Percentiles rank a stretch among this genome's conserved stretches.
These are phyloP conservation scores for Acyrthosiphon pisum DNA, from an alignment of 1,140 invertebrate genomes.

Conservation along the genomic window DNA sequence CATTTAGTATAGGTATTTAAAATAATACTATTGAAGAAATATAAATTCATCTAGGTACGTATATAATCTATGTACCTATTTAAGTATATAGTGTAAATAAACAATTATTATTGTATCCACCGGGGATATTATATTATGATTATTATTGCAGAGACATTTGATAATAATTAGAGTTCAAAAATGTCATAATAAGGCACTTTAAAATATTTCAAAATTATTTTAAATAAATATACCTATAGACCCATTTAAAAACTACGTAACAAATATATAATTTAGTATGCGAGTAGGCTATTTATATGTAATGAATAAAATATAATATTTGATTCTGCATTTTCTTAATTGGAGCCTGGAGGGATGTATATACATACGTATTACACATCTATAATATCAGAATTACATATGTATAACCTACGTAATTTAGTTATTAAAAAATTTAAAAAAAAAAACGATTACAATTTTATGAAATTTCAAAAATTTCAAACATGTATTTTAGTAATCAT, in stretches of 20 bases:
- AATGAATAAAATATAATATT: neutral
- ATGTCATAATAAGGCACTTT: neutral
- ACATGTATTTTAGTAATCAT: too few relatives aligned
- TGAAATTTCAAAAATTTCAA: neutral
- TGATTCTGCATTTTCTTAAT: neutral
- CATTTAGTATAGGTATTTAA: neutral
- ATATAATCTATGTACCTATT: neutral
- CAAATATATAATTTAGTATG: too few relatives aligned
- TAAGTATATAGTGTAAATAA: neutral
- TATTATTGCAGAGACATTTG: neutral
- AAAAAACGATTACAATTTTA: neutral
- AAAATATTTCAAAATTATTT: neutral
- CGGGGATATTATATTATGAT: neutral
- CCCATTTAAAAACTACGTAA: neutral
- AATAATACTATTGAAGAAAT: neutral
- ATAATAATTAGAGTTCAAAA: neutral
- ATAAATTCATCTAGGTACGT: neutral
- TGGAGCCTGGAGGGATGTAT: too few relatives aligned
- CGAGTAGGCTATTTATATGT: too few relatives aligned
- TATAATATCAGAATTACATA: neutral
- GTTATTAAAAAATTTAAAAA: neutral
- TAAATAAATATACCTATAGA: neutral
- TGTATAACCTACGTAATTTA: neutral
- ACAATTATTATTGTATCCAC: neutral
- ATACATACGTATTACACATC: neutral